Evolutionary conservation across 2,888 invertebrate genomes (phyloP), one percentile per base, ranked within the genome.

Genomic region (Antitype chi): DNA sequence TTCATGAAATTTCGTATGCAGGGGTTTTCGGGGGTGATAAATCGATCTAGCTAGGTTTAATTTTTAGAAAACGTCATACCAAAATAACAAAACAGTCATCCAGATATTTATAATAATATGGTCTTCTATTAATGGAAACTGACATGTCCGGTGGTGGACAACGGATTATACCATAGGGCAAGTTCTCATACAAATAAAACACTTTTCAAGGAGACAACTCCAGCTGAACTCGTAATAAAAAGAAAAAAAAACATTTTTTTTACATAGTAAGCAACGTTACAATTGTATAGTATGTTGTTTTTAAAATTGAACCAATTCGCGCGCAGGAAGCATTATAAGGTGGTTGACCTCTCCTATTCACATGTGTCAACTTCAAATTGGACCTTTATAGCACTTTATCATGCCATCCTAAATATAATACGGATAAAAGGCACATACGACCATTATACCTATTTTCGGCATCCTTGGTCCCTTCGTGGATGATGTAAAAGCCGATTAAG

Each of bases 401-500:
- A 77, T 75, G 76, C 70, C 28, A 75, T 75, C 70, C 68, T 62
- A 60, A 75, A 70, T 74, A 70, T 67, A 84, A 71, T 64, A 20
- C 52, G 84, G 38, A 74, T 70, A 75, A 80, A 84, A 75, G 57
- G 68, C 52, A 49, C 59, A 55, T 47, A 43, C 49, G 52, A 11
- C 70, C 25, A 71, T 43, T n/a, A 52, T 28, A 8, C 43, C 64
- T 82, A 84, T 84, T 84, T 82, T 84, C 28, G 80, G 66, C 68
- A 55, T 2, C n/a, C 60, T 13, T 53, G 38, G 70, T 70, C 66
- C 81, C 80, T 82, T 57, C 78, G 71, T 66, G 68, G 66, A 68
- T 84, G 80, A 81, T 81, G 57, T 68, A 63, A 82, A 70, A 59
- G 57, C 59, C 70, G 82, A 76, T 80, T 80, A 80, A 70, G 66